Evolutionary conservation across 2,888 invertebrate species (phyloP), one percentile per base, ranked within the genome.

Genomic region (Sycophila texana): DNA sequence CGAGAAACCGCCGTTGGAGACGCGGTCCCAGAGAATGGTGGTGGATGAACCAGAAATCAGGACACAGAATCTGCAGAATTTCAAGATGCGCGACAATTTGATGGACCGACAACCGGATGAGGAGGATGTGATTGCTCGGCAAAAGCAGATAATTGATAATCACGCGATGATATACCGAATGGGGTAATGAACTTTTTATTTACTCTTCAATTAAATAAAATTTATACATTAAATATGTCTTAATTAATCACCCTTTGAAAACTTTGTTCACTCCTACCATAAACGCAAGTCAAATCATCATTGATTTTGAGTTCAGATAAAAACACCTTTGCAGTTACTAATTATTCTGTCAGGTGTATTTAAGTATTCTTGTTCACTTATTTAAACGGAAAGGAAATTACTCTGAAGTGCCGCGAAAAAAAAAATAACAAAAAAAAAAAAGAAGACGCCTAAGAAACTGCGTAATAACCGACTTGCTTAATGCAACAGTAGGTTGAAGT

Each of bases 141-240:
- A 84, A 20, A 86, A 87, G 66, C 86, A 86, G 71, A 75, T 85
- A 65, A 85, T 88, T 26, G 84, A 87, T n/a, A 90, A 90, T 84
- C 89, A 90, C 30, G 88, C 89, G 18, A 83, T 88, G 74, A 85
- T 88, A 75, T 88, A 90, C 84, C 87, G 89, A 12, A 83, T 89
- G 3, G 86, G 84, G 80, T 88, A 88, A 77, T 87, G 30, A 30
- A 18, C 39, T 30, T 39, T 13, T n/a, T 4, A 2, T 57, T n/a
- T 10, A 18, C 18, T 53, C 10, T 39, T 39, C 1, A 39, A 39
- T 39, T 39, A 0, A 39, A 39, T 10, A 10, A 39, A 39, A 39
- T 1, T 30, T 30, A 1, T 30, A 30, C 4, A 30, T 30, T 30
- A 5, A 1, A 30, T 30, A 5, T 30, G 7, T 30, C 30, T 30